Percentiles rank a stretch among this genome's conserved stretches.
Evolutionary conservation across 1,140 invertebrate species (phyloP).

Genomic region (Drosophila parvula): DNA sequence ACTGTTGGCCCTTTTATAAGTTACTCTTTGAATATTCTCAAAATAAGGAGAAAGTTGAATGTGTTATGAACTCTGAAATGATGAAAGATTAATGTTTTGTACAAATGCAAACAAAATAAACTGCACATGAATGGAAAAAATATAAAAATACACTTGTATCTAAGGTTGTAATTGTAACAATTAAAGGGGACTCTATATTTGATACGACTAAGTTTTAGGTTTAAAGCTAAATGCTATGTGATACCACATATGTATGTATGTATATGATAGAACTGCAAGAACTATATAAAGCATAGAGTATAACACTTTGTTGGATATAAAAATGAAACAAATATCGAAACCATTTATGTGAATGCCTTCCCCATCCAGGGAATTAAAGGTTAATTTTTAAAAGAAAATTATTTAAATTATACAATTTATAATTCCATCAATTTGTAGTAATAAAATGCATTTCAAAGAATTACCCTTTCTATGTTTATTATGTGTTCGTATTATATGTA

Average conservation of each 20-base stretch:
- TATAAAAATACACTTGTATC: neutral
- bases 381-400: neutral
- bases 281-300: neutral
- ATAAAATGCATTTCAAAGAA: neutral
- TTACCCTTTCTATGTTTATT: neutral
- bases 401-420: neutral
- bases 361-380: neutral
- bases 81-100: slow-evolving; percentile 14
- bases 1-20: slow-evolving; percentile 2
- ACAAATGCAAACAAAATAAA: slow-evolving; percentile 19
- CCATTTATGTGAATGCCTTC: slow-evolving; percentile 3
- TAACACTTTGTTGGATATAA: neutral
- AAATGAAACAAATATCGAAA: neutral
- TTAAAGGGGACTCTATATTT: slow-evolving; percentile 17
- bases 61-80: slow-evolving; percentile 20
- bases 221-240: slow-evolving; percentile 26
- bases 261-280: slow-evolving; percentile 6
- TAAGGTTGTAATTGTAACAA: slow-evolving; percentile 18
- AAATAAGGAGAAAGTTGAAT: slow-evolving; percentile 14
- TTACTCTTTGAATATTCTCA: slow-evolving; percentile 21
- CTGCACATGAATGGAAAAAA: slow-evolving; percentile 2
- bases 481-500: neutral
- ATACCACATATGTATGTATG: slow-evolving; percentile 8
- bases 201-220: slow-evolving; percentile 6
- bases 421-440: neutral